Evolutionary conservation across 2,113 vertebrate genomes (phyloP).

Genomic region (Limnothrissa miodon): DNA sequence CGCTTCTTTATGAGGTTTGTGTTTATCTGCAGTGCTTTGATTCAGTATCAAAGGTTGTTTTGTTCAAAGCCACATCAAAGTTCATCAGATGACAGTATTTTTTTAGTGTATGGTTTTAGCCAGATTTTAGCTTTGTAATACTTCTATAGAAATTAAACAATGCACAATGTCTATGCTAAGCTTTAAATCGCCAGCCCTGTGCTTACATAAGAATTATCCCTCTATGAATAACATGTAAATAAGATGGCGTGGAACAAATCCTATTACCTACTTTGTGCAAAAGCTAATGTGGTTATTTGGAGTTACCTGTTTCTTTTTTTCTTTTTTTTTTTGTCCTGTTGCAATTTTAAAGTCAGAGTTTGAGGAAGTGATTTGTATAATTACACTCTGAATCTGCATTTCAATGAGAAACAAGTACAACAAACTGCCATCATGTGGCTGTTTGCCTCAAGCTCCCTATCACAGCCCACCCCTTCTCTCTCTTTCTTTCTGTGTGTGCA

Average conservation of each 20-base stretch:
- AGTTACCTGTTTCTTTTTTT: background rate
- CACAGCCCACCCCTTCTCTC: background rate
- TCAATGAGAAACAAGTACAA: background rate
- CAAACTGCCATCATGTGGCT: background rate
- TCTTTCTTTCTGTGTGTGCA: background rate
- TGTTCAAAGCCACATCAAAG: background rate
- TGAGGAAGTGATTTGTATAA: background rate
- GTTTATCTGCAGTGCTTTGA: background rate
- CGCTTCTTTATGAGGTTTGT: background rate
- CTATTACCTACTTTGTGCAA: background rate
- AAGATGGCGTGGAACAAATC: background rate
- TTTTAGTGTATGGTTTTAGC: background rate
- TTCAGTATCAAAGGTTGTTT: background rate
- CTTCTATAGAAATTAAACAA: background rate
- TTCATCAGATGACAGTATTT: background rate
- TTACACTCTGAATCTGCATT: background rate
- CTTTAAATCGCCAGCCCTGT: background rate
- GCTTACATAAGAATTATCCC: background rate
- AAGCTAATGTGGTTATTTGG: background rate
- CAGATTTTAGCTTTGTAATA: background rate
- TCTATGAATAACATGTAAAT: constrained; percentile 1
- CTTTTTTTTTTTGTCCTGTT: background rate
- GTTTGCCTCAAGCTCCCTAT: background rate
- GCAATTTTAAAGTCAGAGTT: background rate
- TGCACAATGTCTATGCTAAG: background rate